Percentiles rank a stretch among this genome's conserved stretches.
Evolutionary conservation across 2,797 vertebrate species (phyloP).

Genomic region (Myotis vivesi): DNA sequence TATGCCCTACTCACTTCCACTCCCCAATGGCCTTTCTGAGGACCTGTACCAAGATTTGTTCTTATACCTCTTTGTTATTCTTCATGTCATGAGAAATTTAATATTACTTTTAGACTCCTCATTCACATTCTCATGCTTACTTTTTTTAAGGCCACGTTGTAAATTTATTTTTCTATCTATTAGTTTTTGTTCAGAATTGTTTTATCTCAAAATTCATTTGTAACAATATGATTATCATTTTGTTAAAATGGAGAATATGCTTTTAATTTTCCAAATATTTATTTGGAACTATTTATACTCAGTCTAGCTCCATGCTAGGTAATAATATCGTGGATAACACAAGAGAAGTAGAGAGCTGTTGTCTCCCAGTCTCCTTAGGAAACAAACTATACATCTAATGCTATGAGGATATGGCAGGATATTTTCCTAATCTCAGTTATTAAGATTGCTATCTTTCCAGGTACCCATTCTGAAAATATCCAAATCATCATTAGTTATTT

Average conservation of each 20-base stretch:
- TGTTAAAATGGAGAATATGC: constrained; percentile 40
- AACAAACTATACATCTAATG: neutral
- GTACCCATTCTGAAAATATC: constrained; percentile 14
- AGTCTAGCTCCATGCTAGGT: neutral
- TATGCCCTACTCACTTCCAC: constrained; percentile 45
- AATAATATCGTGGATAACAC: neutral
- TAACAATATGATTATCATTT: constrained; percentile 11
- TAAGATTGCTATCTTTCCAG: constrained; percentile 26
- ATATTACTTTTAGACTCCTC: constrained; percentile 48
- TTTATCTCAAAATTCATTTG: constrained; percentile 5
- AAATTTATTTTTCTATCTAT: neutral
- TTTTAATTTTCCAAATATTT: constrained; percentile 41
- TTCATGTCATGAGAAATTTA: constrained; percentile 57
- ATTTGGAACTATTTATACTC: neutral
- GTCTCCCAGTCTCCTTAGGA: neutral
- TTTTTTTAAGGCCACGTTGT: constrained; percentile 8
- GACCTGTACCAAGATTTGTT: constrained; percentile 44
- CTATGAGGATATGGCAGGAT: neutral
- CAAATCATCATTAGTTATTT: neutral
- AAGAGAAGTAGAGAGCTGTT: neutral
- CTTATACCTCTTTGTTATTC: constrained; percentile 41
- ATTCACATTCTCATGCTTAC: constrained; percentile 1
- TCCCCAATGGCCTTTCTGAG: constrained; percentile 47
- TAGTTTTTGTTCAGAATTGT: constrained; percentile 47
- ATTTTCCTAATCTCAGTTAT: neutral